phyloP scores from a whole-genome alignment of 2,888 invertebrate genomes.

The Oligia strigilis region DNA sequence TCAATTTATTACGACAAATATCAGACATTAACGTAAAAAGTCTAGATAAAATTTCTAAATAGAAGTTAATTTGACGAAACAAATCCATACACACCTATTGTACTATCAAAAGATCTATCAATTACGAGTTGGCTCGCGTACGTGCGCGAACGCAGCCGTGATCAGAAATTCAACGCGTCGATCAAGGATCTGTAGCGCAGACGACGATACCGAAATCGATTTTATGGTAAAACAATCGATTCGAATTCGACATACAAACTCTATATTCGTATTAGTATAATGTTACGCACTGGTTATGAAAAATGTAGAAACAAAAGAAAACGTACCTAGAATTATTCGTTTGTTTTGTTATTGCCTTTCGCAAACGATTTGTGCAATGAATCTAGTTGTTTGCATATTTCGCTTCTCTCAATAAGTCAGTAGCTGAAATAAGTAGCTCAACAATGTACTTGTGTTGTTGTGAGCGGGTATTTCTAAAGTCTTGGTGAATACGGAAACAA shows the following conservation, averaged over 20 bases:
- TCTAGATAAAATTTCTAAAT: neutral
- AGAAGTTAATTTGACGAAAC: slow-evolving; percentile 30
- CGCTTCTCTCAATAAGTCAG: neutral
- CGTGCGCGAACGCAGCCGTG: slow-evolving; percentile 72
- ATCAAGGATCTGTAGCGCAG: slow-evolving; percentile 68
- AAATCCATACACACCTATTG: slow-evolving; percentile 18
- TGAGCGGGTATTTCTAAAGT: slow-evolving; percentile 1
- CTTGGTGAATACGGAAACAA: slow-evolving; percentile 16
- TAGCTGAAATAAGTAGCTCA: slow-evolving; percentile 22
- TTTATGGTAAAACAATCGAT: slow-evolving; percentile 59
- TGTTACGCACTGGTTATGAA: slow-evolving; percentile 48
- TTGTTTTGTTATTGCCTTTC: slow-evolving; percentile 26
- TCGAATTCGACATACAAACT: slow-evolving; percentile 32
- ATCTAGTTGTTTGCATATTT: slow-evolving; percentile 16
- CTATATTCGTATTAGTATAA: slow-evolving; percentile 3
- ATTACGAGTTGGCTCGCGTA: slow-evolving; percentile 54
- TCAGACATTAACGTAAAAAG: neutral
- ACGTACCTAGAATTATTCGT: slow-evolving; percentile 5
- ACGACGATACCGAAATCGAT: slow-evolving; percentile 58
- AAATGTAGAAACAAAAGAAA: slow-evolving; percentile 32
- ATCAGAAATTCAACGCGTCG: slow-evolving; percentile 67
- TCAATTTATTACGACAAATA: neutral
- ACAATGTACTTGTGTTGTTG: neutral
- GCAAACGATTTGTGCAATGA: slow-evolving; percentile 34
- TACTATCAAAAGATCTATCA: slow-evolving; percentile 49